Evolutionary conservation across 1,140 invertebrate genomes (phyloP).

Genomic region (Apocrypta bakeri): DNA sequence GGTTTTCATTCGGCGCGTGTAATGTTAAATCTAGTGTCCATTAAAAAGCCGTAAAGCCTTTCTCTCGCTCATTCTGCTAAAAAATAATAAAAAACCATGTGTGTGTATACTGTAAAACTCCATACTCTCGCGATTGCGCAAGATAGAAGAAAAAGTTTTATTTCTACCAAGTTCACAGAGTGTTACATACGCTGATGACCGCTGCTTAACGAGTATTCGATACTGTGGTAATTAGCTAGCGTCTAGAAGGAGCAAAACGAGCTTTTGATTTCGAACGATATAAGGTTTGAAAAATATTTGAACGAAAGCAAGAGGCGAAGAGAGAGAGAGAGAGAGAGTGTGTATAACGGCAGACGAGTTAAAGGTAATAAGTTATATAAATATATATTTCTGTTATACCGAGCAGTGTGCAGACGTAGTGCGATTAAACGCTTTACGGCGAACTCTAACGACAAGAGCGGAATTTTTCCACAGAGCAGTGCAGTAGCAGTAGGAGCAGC

Average conservation of each 20-base stretch:
- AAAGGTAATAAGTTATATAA: neutral
- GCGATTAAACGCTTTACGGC: neutral
- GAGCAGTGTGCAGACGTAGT: neutral
- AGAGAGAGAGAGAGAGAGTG: neutral
- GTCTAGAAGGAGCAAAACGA: constrained; percentile 49
- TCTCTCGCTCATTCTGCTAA: neutral
- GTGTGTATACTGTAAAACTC: constrained; percentile 5
- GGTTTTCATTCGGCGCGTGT: constrained; percentile 16
- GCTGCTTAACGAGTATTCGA: constrained; percentile 63
- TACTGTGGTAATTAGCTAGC: constrained; percentile 58
- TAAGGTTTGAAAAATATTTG: constrained; percentile 39
- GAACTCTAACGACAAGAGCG: neutral
- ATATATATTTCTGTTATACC: neutral
- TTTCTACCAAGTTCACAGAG: neutral
- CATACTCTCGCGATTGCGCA: neutral
- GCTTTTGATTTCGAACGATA: constrained; percentile 48
- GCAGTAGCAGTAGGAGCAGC: too few relatives aligned
- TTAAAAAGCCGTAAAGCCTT: constrained; percentile 63
- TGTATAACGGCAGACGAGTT: neutral
- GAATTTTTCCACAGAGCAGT: neutral
- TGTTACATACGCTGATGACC: constrained; percentile 57
- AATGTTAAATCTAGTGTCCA: constrained; percentile 60
- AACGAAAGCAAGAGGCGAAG: too few relatives aligned
- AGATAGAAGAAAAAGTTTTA: constrained; percentile 13
- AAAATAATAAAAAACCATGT: constrained; percentile 40